Percentiles rank a stretch among this genome's conserved stretches.
These are phyloP conservation scores for Nannoperca australis DNA, from an alignment of 2,797 vertebrate genomes.

Conservation along the genomic window DNA sequence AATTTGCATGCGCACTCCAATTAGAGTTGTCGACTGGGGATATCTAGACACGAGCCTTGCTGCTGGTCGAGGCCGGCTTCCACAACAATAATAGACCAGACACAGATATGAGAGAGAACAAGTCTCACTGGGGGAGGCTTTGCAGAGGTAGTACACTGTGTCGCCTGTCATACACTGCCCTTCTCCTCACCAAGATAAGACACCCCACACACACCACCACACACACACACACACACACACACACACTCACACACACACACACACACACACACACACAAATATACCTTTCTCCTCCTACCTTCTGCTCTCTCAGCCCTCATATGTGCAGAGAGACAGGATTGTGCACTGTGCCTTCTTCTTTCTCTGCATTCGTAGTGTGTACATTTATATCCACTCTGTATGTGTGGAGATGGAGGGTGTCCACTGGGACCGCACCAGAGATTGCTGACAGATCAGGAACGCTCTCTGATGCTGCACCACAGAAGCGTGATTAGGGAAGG, in stretches of 20 bases:
- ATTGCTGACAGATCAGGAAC: slow-evolving; percentile 64
- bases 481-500: slow-evolving; percentile 51
- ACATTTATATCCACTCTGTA: slow-evolving; percentile 26
- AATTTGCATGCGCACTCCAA: slow-evolving; percentile 54
- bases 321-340: slow-evolving; percentile 1
- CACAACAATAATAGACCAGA: slow-evolving; percentile 48
- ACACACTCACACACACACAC: slow-evolving; percentile 12
- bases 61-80: slow-evolving; percentile 3
- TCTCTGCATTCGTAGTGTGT: slow-evolving; percentile 24
- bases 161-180: slow-evolving; percentile 43
- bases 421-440: slow-evolving; percentile 27
- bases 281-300: background rate
- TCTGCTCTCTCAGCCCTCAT: slow-evolving; percentile 15
- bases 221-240: background rate
- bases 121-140: slow-evolving; percentile 48
- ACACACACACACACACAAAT: slow-evolving; percentile 10
- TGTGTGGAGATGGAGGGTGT: slow-evolving; percentile 25
- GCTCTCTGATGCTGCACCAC: slow-evolving; percentile 33
- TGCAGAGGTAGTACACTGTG: slow-evolving; percentile 27
- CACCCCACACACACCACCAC: background rate
- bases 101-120: slow-evolving; percentile 49
- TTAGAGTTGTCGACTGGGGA: slow-evolving; percentile 56
- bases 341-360: slow-evolving; percentile 20
- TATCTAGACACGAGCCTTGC: slow-evolving; percentile 39
- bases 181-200: slow-evolving; percentile 43